Evolutionary conservation across 2,113 vertebrate genomes (phyloP), one percentile per base, ranked within the genome.

Genomic region (Vidua chalybeata): DNA sequence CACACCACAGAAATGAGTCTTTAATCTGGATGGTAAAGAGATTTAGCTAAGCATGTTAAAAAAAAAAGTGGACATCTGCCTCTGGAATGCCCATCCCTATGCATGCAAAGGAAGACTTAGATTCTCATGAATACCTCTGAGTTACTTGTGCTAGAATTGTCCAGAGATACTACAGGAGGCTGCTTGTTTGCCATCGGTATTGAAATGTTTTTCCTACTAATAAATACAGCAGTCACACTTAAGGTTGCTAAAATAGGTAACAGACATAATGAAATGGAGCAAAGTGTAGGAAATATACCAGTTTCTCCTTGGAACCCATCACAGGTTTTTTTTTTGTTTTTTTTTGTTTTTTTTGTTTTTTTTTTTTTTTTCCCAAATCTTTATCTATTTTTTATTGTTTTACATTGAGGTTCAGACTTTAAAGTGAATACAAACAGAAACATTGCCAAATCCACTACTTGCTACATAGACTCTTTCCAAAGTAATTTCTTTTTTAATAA

Each of bases 1-100:
- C 1, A 0, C 30, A 78, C 3, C 5, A 49, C 3, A 3, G 48
- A 48, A 48, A 63, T 0, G 1, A 56, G 4, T 49, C 28, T 79
- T 84, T 39, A 31, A 8, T 18, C 31, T 59, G 22, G 6, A 11
- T 28, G 11, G 2, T 54, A 41, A 89, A 68, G 22, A 72, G 41
- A 31, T 41, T 64, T 68, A 63, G 35, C 3, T 66, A 45, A 68
- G 15, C 4, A 68, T 75, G 19, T 59, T 63, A 12, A 82, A 81
- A 76, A 76, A 13, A 80, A 35, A 17, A 20, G 21, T 12, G 8
- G 11, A 39, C 12, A 39, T 24, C 31, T 76, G 5, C 6, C 28
- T 69, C 49, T 87, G 54, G 45, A 81, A 84, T 78, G 15, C 2
- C 4, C 10, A 43, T 63, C 2, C 11, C 11, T 62, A 10, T 39